Conservation (phyloP, 2,113 vertebrate genomes). For the Ceuthmochares aereus region DNA sequence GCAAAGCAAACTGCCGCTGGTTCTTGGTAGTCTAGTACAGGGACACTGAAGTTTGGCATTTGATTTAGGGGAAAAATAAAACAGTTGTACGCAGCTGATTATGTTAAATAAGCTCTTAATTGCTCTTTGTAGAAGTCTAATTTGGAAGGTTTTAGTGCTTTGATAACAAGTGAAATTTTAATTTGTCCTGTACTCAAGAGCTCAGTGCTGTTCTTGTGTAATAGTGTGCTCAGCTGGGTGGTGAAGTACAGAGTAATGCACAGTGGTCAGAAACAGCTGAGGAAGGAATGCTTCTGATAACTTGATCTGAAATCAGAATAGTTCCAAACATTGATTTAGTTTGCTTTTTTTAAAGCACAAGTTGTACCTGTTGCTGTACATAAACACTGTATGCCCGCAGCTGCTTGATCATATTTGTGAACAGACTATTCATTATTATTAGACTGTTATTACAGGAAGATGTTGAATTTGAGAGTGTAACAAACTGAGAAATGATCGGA, state of each 20-base stretch:
- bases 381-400: conserved; percentile 67
- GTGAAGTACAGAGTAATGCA: conserved; percentile 62
- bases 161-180: conserved; percentile 31
- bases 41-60: conserved; percentile 49
- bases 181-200: conserved; percentile 65
- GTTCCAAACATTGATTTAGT: conserved; percentile 39
- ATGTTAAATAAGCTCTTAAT: conserved; percentile 53
- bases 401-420: conserved; percentile 68
- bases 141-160: conserved; percentile 60
- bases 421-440: conserved; percentile 63
- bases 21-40: conserved; percentile 70
- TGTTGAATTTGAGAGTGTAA: conserved; percentile 55
- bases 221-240: conserved; percentile 66
- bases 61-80: background rate
- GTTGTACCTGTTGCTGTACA: conserved; percentile 69
- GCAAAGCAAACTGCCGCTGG: conserved; percentile 71
- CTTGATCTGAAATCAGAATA: conserved; percentile 56
- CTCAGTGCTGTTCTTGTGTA: conserved; percentile 63
- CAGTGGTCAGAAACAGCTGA: conserved; percentile 66
- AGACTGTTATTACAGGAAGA: conserved; percentile 58
- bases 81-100: conserved; percentile 14
- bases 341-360: conserved; percentile 69
- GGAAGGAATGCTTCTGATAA: conserved; percentile 62
- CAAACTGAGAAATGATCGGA: conserved; percentile 34
- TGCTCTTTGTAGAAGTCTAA: conserved; percentile 50